Percentiles rank a stretch among this genome's conserved stretches.
These are phyloP conservation scores for Gymnogyps californianus DNA, from an alignment of 2,113 vertebrate species.

Conservation along the genomic window DNA sequence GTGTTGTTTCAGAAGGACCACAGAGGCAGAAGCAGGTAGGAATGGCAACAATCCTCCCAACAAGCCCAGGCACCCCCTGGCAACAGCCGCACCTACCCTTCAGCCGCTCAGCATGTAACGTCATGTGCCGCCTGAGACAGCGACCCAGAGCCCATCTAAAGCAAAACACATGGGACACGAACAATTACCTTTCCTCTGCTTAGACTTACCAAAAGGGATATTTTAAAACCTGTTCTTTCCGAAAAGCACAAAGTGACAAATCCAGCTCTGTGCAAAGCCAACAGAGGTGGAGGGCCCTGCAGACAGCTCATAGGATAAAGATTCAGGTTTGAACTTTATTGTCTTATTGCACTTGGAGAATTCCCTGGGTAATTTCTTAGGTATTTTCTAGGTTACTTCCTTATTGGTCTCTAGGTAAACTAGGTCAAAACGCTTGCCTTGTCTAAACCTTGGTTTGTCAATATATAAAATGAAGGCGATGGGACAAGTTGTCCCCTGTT, in stretches of 20 bases:
- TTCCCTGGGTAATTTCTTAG: slow-evolving; percentile 3
- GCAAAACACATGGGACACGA: neutral
- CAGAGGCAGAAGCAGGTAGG: neutral
- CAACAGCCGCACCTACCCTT: neutral
- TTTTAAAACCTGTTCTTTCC: neutral
- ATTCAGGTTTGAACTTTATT: neutral
- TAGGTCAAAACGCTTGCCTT: neutral
- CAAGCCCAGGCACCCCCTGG: slow-evolving; percentile 32
- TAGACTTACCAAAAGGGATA: neutral
- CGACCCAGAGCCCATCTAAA: neutral
- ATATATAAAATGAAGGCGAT: neutral
- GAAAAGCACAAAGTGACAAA: neutral
- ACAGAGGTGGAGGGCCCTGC: neutral
- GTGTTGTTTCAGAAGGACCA: neutral
- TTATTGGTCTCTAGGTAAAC: neutral
- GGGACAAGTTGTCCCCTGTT: neutral
- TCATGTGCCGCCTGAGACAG: neutral
- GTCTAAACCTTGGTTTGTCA: neutral
- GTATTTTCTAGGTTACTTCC: slow-evolving; percentile 43
- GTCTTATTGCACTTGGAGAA: neutral
- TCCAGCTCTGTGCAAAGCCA: neutral
- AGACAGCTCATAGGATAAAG: neutral
- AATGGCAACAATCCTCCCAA: slow-evolving; percentile 19
- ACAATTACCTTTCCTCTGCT: neutral
- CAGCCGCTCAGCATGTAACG: neutral